Base-by-base conservation (phyloP, 2,797 vertebrate genomes). In the Protonibea diacanthus region DNA sequence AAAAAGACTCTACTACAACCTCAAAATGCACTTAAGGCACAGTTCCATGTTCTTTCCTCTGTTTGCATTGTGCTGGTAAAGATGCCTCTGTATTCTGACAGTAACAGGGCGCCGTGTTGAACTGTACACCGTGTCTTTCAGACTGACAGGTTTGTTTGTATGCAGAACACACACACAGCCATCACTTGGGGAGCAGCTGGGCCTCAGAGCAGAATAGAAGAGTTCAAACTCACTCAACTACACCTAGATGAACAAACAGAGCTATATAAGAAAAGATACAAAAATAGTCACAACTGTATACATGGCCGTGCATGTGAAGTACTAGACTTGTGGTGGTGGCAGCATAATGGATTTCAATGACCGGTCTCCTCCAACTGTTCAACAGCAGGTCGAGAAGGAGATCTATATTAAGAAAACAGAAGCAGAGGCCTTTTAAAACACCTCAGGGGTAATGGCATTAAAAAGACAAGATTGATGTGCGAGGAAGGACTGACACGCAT, bases 91-190 rank as follows among this genome's bases (percentile, higher is more conserved):
- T 82, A 87, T 89, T 91, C 81, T 90, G 88, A 91, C 82, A 86
- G 84, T 65, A 72, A 79, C 78, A 77, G 74, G 59, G 66, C 17
- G 9, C 80, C 62, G 76, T 58, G 86, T 64, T 87, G 81, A 89
- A 87, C 83, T 74, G 84, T 89, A 92, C 77, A 77, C 47, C 44
- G 6, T 84, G 88, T 92, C 89, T 90, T 58, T 74, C 49, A 67
- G 83, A 90, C 86, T 92, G 91, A 93, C 88, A 88, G 81, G 40
- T 78, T 79, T 89, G 82, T 92, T 93, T 90, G 88, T 87, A 93
- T 93, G 86, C 91, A 91, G 85, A 89, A 86, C 93, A 90, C 90
- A 27, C 25, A 87, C 82, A 81, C 74, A 66, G 64, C 62, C 74
- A 4, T 90, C 91, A 88, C 88, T 84, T 86, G 82, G 87, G 84